Percentiles rank a stretch among this genome's conserved stretches.
phyloP scores from a whole-genome alignment of 2,113 vertebrate genomes.

The Indicator indicator region DNA sequence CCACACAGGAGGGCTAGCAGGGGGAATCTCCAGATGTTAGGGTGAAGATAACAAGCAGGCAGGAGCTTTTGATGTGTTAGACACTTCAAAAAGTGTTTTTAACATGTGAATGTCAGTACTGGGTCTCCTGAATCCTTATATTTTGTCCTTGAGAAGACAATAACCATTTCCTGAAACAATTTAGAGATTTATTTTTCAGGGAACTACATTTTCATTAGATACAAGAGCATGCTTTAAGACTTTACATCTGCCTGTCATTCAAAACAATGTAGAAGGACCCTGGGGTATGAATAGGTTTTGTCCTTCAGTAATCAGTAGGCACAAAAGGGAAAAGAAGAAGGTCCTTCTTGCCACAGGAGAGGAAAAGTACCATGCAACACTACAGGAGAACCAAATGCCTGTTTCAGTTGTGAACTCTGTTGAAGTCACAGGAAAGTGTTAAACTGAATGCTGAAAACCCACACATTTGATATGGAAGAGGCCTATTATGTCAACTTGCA shows the following conservation, averaged over 20 bases:
- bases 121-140: not conserved
- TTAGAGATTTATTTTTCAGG: not conserved
- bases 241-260: not conserved
- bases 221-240: not conserved
- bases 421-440: conserved; percentile 27
- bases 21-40: not conserved
- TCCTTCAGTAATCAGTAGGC: not conserved
- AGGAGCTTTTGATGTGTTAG: not conserved
- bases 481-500: conserved; percentile 46
- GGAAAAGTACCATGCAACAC: accelerated
- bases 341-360: not conserved
- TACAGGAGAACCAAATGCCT: not conserved
- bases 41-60: not conserved
- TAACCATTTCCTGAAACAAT: not conserved
- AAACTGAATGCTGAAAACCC: not conserved
- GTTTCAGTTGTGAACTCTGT: not conserved
- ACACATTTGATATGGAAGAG: conserved; percentile 1
- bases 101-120: not conserved
- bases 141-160: not conserved
- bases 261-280: not conserved
- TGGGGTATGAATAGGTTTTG: not conserved
- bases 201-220: not conserved
- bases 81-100: not conserved
- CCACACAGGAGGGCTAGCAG: not conserved
- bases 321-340: not conserved